A percentile compares a stretch with the other conserved stretches of the same genome.
phyloP scores from a whole-genome alignment of 2,888 invertebrate genomes.

The Nasonia oneida region DNA sequence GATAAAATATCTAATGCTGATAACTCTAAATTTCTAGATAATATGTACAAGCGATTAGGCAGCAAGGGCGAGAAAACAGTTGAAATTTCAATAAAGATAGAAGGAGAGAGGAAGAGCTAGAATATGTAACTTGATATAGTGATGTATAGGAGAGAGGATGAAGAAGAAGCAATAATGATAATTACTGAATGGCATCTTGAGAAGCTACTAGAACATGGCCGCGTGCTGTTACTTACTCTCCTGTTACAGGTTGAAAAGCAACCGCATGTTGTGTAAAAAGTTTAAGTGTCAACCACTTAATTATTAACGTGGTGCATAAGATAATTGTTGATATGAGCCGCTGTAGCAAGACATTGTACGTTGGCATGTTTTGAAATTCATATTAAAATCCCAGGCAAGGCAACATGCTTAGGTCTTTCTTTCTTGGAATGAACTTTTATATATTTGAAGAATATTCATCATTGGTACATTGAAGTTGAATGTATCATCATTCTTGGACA shows the following conservation, averaged over 20 bases:
- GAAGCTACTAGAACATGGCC: slow-evolving; percentile 48
- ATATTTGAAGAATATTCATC: slow-evolving; percentile 28
- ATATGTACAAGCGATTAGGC: not conserved
- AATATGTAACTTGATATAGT: not conserved
- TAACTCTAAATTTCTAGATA: slow-evolving; percentile 10
- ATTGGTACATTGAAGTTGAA: slow-evolving; percentile 42
- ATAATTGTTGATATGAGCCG: slow-evolving; percentile 55
- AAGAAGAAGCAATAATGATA: slow-evolving; percentile 8
- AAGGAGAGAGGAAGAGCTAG: not conserved
- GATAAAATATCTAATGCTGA: slow-evolving; percentile 19
- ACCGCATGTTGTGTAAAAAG: slow-evolving; percentile 53
- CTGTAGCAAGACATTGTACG: slow-evolving; percentile 54
- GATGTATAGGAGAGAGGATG: not conserved
- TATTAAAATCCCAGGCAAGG: slow-evolving; percentile 33
- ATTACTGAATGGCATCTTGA: slow-evolving; percentile 24
- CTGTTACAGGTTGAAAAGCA: slow-evolving; percentile 53
- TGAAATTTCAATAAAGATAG: not conserved
- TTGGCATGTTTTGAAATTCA: slow-evolving; percentile 53
- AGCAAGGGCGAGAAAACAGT: not conserved
- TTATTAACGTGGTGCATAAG: slow-evolving; percentile 50
- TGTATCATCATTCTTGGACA: slow-evolving; percentile 21
- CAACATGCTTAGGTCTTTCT: slow-evolving; percentile 24
- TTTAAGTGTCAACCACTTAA: slow-evolving; percentile 56
- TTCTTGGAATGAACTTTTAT: slow-evolving; percentile 39
- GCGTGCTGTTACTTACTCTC: slow-evolving; percentile 56